Evolutionary conservation across 2,888 invertebrate species (phyloP).

Genomic region (Cybosia mesomella): DNA sequence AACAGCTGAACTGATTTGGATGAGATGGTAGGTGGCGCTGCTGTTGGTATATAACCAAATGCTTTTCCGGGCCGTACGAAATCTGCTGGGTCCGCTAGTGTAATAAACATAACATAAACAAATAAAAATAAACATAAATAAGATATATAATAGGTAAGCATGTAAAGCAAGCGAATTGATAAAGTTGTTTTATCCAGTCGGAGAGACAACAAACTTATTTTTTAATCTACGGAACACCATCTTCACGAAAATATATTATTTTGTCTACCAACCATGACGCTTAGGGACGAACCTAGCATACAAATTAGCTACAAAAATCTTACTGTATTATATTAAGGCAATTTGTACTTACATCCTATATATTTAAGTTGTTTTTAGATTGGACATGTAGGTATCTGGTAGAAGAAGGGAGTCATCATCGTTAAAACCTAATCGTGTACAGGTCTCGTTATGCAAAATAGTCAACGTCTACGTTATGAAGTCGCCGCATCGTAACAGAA

Average conservation of each 20-base stretch:
- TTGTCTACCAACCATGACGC: conserved; percentile 76
- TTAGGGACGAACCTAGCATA: conserved; percentile 69
- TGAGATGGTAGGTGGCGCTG: no score
- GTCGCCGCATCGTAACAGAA: conserved; percentile 56
- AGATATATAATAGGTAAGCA: not conserved
- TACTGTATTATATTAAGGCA: conserved; percentile 25
- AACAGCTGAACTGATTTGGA: no score
- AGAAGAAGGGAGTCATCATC: conserved; percentile 73
- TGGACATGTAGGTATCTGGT: conserved; percentile 18
- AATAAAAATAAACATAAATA: no score
- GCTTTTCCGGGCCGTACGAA: no score
- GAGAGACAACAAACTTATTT: conserved; percentile 46
- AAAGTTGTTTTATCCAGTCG: conserved; percentile 20
- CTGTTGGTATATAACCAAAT: no score
- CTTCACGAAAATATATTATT: conserved; percentile 70
- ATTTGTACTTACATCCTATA: conserved; percentile 33
- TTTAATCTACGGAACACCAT: conserved; percentile 66
- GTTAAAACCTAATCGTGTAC: conserved; percentile 82
- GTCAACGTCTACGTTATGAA: conserved; percentile 68
- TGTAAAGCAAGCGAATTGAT: conserved; percentile 7
- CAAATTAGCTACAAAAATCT: conserved; percentile 72
- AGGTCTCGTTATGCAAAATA: conserved; percentile 80
- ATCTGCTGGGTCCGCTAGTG: no score
- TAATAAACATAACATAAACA: no score
- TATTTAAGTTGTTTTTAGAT: conserved; percentile 47